Percentiles rank a stretch among this genome's conserved stretches.
These are phyloP conservation scores for Dryas iulia DNA, from an alignment of 1,140 invertebrate genomes.

Conservation along the genomic window DNA sequence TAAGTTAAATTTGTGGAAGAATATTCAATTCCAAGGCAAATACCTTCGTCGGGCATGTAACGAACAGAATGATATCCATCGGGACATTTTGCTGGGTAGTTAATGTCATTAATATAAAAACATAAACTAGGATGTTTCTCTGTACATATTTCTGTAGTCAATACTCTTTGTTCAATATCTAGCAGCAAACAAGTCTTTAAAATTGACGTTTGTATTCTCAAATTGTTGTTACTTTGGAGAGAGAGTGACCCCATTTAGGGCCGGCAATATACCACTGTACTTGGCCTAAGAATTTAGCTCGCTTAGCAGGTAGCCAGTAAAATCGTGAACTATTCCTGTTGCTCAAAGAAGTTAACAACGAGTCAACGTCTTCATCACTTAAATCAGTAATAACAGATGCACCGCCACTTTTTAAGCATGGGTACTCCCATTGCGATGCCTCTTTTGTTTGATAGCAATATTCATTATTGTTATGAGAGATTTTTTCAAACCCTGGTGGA, in stretches of 20 bases:
- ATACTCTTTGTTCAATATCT: conserved; percentile 41
- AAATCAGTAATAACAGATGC: conserved; percentile 59
- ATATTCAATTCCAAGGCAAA: conserved; percentile 61
- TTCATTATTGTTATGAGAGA: conserved; percentile 49
- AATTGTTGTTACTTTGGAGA: conserved; percentile 41
- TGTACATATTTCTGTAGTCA: conserved; percentile 49
- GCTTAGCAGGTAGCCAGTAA: conserved; percentile 62
- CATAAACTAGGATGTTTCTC: conserved; percentile 54
- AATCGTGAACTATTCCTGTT: conserved; percentile 43
- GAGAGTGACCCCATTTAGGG: conserved; percentile 53
- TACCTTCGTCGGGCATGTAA: conserved; percentile 53
- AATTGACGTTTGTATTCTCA: conserved; percentile 37
- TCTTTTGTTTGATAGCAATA: conserved; percentile 58
- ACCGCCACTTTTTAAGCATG: conserved; percentile 60
- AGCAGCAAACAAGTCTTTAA: conserved; percentile 57
- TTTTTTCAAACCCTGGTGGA: conserved; percentile 52
- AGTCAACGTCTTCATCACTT: conserved; percentile 39
- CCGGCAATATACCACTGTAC: conserved; percentile 62
- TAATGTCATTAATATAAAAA: conserved; percentile 57
- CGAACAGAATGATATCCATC: conserved; percentile 54
- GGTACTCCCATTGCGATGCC: conserved; percentile 50
- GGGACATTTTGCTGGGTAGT: conserved; percentile 57
- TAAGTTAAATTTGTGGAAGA: conserved; percentile 41
- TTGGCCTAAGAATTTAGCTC: conserved; percentile 50
- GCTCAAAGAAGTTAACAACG: conserved; percentile 46